Evolutionary conservation across 2,113 vertebrate genomes (phyloP), one percentile per base, ranked within the genome.

Genomic region (Triplophysa rosa): DNA sequence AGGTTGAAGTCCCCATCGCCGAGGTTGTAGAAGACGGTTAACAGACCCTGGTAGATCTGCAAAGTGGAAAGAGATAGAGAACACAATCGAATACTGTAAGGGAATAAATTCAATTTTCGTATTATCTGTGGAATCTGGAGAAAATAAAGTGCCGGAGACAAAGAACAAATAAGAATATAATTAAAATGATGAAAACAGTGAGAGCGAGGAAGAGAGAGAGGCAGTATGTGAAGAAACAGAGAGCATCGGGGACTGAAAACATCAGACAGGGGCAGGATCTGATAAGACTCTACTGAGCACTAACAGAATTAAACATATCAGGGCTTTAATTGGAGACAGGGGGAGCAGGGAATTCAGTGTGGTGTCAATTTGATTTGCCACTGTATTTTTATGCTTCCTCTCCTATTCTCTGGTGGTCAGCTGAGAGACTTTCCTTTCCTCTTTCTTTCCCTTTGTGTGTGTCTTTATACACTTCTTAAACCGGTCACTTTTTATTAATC

Each of bases 1-100:
- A 96, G 75, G 85, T 92, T 92, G 85, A 91, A 91, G 59, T 95
- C 92, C n/a, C 95, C 95, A 6, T 97, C 95, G 21, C 95, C 95
- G 1, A 96, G 91, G 87, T 96, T 96, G 89, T 93, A 96, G 29
- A 92, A 93, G 47, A 93, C 93, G 12, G 86, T 84, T 49, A 96
- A 90, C 45, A 96, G 89, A 56, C 95, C 95, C 56, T 91, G 91
- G 78, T 87, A 91, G 80, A 97, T 90, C 95, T 96, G 83, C 21
- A 2, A 4, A 73, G 0, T 13, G 17, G 69, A 37, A 16, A 62
- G n/a, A 62, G 29, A 29, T 14, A 21, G 26, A 71, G 42, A 12
- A 45, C 42, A 45, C 5, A 45, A 42, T 47, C 40, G 56, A 21
- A 33, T 17, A 16, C 12, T 67, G 13, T 47, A 8, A 29, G 29